These are phyloP conservation scores for Speoplatyrhinus poulsoni DNA, from an alignment of 2,113 vertebrate species.

Conservation along the genomic window DNA sequence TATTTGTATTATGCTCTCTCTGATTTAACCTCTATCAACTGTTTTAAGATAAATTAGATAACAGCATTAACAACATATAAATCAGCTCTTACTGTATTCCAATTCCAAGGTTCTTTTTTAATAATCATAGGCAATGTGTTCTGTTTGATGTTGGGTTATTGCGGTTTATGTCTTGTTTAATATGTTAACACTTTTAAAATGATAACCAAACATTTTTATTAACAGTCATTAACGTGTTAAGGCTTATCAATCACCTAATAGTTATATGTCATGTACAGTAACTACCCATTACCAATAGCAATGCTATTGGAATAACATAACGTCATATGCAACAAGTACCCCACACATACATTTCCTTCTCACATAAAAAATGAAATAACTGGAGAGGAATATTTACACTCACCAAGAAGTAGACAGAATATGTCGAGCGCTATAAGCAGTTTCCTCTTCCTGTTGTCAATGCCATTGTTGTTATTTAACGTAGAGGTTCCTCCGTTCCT, in stretches of 20 bases:
- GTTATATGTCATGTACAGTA: background rate
- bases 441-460: conserved; percentile 84
- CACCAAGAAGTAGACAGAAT: conserved; percentile 93
- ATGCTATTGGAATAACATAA: background rate
- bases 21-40: background rate
- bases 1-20: background rate
- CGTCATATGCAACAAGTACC: background rate
- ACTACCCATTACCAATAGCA: background rate
- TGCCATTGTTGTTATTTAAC: conserved; percentile 84
- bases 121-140: conserved; percentile 1
- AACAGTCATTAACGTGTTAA: conserved; percentile 25
- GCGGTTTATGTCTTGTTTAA: conserved; percentile 25
- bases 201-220: conserved; percentile 33
- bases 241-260: conserved; percentile 4
- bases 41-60: background rate
- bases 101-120: background rate
- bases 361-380: too few species aligned
- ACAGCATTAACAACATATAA: background rate
- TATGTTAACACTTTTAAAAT: conserved; percentile 40
- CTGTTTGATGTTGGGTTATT: conserved; percentile 47
- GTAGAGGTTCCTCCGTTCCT: conserved; percentile 92
- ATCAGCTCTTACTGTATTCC: background rate
- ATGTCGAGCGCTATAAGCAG: conserved; percentile 88
- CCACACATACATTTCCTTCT: too few species aligned
- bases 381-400: conserved; percentile 60